Evolutionary conservation across 2,113 vertebrate genomes (phyloP).

Genomic region (Petroica traversi): DNA sequence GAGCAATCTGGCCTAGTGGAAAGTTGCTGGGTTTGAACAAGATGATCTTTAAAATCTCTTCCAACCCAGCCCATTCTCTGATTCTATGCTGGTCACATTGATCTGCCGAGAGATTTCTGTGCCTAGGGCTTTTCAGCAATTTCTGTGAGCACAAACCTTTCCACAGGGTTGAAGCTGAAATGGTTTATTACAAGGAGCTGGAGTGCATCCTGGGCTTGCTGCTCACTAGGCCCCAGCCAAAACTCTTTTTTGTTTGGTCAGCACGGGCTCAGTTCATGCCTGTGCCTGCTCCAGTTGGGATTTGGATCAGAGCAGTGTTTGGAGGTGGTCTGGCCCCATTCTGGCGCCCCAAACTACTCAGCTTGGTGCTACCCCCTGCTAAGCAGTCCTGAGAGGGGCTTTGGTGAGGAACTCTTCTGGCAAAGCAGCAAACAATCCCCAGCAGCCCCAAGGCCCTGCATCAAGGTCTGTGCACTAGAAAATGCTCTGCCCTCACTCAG

Average conservation of each 20-base stretch:
- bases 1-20: background rate
- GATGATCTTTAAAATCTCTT: background rate
- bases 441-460: background rate
- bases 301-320: background rate
- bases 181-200: background rate
- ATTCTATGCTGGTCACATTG: background rate
- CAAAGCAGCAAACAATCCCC: background rate
- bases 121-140: background rate
- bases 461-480: background rate
- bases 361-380: fast-evolving
- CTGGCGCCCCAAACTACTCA: background rate
- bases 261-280: background rate
- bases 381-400: background rate
- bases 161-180: background rate
- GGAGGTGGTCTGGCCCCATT: background rate
- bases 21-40: background rate
- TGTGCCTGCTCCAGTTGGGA: background rate
- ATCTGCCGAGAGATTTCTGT: background rate
- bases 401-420: background rate
- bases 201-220: background rate
- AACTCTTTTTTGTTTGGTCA: background rate
- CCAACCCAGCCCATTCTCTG: background rate
- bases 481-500: background rate
- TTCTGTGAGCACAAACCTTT: background rate
- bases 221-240: background rate